Evolutionary conservation across 2,113 vertebrate species (phyloP), one percentile per base, ranked within the genome.

Genomic region (Calcarius ornatus): DNA sequence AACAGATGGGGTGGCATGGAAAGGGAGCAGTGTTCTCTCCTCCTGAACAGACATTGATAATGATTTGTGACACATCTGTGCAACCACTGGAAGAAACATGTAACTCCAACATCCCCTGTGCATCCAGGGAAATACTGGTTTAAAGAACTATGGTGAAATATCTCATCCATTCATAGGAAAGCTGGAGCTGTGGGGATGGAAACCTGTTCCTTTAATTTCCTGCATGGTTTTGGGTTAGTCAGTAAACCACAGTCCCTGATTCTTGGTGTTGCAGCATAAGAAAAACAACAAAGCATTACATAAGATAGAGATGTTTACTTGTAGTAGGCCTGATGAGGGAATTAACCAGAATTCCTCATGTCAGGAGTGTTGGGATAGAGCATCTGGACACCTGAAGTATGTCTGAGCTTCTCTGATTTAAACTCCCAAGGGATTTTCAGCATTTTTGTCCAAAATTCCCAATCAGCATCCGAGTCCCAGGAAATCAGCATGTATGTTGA

Each of bases 81-180:
- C 2, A 18, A 20, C 48, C 53, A 21, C n/a, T 85, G 63, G 25
- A 35, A 65, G 66, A 82, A 80, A 20, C 5, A 60, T 5, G 7
- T 57, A 50, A 66, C 35, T 90, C 42, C 47, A 66, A 35, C 38
- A 70, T 63, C 71, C 80, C 3, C 0, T 31, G 30, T 48, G 24
- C 50, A 90, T 54, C 68, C 64, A 72, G 79, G 81, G 63, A 69
- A 69, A 79, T 12, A 37, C 48, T 90, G 27, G 47, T 30, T 90
- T 47, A 37, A 40, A 65, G 54, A 43, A 18, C 28, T 33, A 2
- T 94, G 96, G 92, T 96, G 94, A 96, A 96, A 96, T 68, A 81
- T 30, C 48, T 81, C 83, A 81, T 21, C 82, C 87, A 81, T 97
- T 96, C 91, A 84, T 71, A 51, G 66, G 72, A 78, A 94, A 91